Conservation (phyloP, 2,797 vertebrate genomes). For the Myripristis jacobus region DNA sequence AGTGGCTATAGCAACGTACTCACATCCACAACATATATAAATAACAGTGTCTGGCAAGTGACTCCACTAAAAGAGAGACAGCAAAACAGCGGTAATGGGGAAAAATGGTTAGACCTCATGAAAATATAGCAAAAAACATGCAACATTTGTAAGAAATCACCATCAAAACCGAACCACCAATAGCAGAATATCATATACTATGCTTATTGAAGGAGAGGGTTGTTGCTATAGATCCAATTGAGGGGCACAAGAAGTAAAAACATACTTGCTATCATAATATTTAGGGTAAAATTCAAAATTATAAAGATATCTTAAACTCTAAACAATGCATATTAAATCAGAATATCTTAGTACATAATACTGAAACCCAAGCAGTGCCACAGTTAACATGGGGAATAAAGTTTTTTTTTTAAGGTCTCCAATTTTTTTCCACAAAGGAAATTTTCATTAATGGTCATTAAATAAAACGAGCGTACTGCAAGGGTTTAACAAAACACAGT, state of each 20-base stretch:
- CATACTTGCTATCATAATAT: constrained; percentile 39
- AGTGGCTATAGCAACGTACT: constrained; percentile 95
- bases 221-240: constrained; percentile 61
- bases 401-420: constrained; percentile 61
- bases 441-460: constrained; percentile 68
- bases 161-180: constrained; percentile 59
- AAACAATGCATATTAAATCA: constrained; percentile 43
- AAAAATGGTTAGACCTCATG: constrained; percentile 91
- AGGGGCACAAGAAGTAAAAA: constrained; percentile 47
- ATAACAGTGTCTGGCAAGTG: constrained; percentile 97
- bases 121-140: constrained; percentile 88
- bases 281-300: constrained; percentile 6
- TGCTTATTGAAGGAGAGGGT: constrained; percentile 45
- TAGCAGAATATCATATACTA: constrained; percentile 22
- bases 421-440: constrained; percentile 83
- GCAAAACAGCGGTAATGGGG: constrained; percentile 92
- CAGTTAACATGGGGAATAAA: constrained; percentile 42
- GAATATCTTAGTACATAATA: constrained; percentile 55
- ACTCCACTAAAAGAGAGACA: constrained; percentile 96
- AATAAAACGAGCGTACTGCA: constrained; percentile 83
- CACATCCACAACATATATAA: constrained; percentile 95
- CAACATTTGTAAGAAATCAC: constrained; percentile 84
- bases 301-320: constrained; percentile 43
- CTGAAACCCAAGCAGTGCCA: constrained; percentile 87
- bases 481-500: constrained; percentile 82